Conservation (phyloP, 2,797 vertebrate species). For the Lycodopsis pacificus region DNA sequence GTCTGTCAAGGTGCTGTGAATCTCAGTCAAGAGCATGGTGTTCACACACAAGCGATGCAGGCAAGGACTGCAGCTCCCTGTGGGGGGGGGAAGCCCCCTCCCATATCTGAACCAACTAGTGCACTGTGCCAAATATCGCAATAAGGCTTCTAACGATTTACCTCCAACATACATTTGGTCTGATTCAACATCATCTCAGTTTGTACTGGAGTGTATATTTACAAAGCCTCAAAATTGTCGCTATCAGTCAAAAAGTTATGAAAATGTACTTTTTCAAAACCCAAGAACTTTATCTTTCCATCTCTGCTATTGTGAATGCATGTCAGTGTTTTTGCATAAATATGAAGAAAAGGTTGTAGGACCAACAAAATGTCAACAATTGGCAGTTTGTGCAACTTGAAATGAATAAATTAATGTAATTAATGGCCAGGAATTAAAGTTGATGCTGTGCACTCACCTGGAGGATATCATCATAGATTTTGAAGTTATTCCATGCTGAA, state of each 20-base stretch:
- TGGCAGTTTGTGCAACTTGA: background rate
- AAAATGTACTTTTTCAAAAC: no score
- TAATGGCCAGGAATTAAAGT: background rate
- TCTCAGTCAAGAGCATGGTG: background rate
- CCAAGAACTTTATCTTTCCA: no score
- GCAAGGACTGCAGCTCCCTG: slow-evolving; percentile 15
- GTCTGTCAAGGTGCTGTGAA: background rate
- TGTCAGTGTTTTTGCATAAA: background rate
- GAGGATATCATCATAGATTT: background rate
- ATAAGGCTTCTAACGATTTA: background rate
- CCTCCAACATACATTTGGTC: background rate
- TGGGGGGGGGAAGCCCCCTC: background rate
- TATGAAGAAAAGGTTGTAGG: background rate
- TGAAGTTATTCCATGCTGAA: background rate
- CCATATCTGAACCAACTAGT: slow-evolving; percentile 1
- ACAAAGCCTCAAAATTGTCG: background rate
- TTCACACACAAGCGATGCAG: background rate
- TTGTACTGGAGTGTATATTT: background rate
- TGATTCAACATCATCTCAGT: background rate
- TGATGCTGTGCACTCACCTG: background rate
- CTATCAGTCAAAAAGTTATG: no score
- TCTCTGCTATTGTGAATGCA: no score
- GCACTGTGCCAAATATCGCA: background rate
- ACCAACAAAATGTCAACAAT: background rate
- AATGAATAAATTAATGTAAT: background rate